These are phyloP conservation scores for Mionectes macconnelli DNA, from an alignment of 2,113 vertebrate species.

Conservation along the genomic window DNA sequence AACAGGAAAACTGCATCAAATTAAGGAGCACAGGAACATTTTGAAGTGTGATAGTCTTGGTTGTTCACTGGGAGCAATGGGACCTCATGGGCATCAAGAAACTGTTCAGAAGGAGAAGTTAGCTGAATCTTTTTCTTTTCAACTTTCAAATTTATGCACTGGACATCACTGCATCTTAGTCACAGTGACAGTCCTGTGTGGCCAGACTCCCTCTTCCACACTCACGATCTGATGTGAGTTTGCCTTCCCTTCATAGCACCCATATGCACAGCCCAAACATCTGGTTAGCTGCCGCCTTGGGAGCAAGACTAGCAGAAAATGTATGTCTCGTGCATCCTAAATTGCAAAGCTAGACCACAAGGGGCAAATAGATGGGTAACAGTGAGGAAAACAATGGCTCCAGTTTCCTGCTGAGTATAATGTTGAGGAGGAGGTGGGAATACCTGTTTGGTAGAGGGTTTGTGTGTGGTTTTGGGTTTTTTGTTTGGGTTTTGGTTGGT, in stretches of 20 bases:
- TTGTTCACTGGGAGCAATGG: background rate
- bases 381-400: background rate
- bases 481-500: background rate
- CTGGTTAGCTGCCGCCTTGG: background rate
- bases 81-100: rapidly evolving
- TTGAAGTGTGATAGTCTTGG: background rate
- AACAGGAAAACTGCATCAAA: background rate
- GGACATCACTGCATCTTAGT: background rate
- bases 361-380: background rate
- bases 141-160: background rate
- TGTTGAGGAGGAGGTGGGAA: background rate
- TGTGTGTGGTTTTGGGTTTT: background rate
- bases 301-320: background rate
- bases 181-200: rapidly evolving
- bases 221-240: rapidly evolving
- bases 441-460: background rate
- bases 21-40: background rate
- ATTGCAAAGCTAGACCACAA: background rate
- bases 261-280: background rate
- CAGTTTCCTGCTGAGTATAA: background rate
- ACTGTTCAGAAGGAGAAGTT: background rate
- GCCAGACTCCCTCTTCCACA: background rate
- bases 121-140: background rate
- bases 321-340: background rate
- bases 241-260: background rate